These are phyloP conservation scores for Fissipunctia ypsillon DNA, from an alignment of 2,888 invertebrate species.

Conservation along the genomic window DNA sequence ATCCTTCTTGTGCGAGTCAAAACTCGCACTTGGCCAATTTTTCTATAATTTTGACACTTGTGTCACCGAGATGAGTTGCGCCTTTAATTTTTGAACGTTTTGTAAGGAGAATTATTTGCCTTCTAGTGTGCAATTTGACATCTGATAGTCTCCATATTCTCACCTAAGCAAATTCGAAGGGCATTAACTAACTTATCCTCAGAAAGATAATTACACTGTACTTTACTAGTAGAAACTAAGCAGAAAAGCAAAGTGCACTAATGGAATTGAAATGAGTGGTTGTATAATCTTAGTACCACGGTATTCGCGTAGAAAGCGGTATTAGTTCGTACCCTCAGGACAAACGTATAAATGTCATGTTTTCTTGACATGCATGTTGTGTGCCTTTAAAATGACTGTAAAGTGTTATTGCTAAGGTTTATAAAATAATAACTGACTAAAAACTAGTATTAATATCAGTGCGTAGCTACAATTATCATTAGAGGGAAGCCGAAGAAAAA, in stretches of 20 bases:
- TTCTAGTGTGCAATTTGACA: neutral
- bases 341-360: constrained; percentile 11
- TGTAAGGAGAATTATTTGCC: too few species aligned
- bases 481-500: too few species aligned
- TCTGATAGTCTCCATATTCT: neutral
- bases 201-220: neutral
- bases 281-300: constrained; percentile 24
- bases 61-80: too few species aligned
- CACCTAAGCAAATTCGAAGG: neutral
- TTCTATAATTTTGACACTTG: too few species aligned
- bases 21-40: too few species aligned
- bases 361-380: constrained; percentile 12
- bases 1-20: too few species aligned
- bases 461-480: too few species aligned
- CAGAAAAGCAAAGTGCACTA: constrained; percentile 12
- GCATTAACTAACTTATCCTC: neutral
- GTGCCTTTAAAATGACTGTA: neutral
- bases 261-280: constrained; percentile 24
- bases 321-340: constrained; percentile 45
- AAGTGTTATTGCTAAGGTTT: neutral
- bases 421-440: neutral
- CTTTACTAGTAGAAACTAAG: constrained; percentile 12
- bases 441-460: too few species aligned
- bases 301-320: constrained; percentile 39
- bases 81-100: too few species aligned